These are phyloP conservation scores for Corythornis madagascariensis DNA, from an alignment of 2,113 vertebrate genomes.

Conservation along the genomic window DNA sequence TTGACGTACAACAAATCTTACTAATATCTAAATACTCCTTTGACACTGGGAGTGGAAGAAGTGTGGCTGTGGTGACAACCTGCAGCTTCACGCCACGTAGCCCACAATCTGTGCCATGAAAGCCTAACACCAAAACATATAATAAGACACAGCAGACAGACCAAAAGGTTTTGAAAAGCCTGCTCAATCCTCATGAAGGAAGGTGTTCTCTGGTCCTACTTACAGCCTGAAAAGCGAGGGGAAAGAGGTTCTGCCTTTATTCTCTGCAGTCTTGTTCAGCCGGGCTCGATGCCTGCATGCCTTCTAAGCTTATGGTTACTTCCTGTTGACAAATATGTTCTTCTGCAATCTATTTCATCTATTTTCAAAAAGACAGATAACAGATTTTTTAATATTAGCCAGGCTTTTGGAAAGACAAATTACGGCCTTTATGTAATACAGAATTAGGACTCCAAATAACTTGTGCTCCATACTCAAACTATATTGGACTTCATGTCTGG, in stretches of 20 bases:
- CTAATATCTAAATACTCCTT: neutral
- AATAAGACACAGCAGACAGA: neutral
- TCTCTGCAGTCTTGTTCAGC: neutral
- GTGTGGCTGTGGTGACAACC: neutral
- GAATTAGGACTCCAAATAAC: neutral
- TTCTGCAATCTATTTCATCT: neutral
- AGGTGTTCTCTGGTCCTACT: neutral
- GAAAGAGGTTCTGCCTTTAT: neutral
- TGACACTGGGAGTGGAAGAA: neutral
- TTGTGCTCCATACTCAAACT: neutral
- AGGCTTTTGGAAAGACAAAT: neutral
- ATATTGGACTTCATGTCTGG: neutral
- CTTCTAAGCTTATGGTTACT: neutral
- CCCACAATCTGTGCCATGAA: neutral
- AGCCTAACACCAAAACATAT: neutral
- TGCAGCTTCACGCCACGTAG: neutral
- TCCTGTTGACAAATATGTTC: neutral
- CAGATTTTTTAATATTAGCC: neutral
- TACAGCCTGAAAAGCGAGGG: neutral
- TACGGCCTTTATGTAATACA: neutral
- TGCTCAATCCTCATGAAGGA: neutral
- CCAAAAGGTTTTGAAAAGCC: neutral
- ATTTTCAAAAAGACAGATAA: neutral
- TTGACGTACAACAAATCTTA: neutral
- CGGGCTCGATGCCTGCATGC: rapidly evolving